Percentiles rank a stretch among this genome's conserved stretches.
Evolutionary conservation across 2,113 vertebrate genomes (phyloP).

Genomic region (Willisornis vidua): DNA sequence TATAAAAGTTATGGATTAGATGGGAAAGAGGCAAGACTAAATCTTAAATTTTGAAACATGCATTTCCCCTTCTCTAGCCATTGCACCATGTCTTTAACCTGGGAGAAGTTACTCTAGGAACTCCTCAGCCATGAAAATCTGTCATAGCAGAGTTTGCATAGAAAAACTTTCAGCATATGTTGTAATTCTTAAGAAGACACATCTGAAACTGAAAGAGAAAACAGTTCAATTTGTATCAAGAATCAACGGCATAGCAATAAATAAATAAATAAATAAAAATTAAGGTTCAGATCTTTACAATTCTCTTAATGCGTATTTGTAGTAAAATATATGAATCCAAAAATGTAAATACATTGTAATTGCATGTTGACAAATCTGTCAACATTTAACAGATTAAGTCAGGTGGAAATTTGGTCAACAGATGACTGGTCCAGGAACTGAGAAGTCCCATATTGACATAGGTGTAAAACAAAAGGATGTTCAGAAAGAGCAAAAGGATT

Average conservation of each 20-base stretch:
- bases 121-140: neutral
- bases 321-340: neutral
- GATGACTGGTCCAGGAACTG: neutral
- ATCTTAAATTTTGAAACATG: neutral
- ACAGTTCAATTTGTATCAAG: neutral
- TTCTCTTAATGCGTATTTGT: neutral
- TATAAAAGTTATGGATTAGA: neutral
- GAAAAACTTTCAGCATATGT: neutral
- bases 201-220: neutral
- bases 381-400: neutral
- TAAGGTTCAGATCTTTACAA: neutral
- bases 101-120: neutral
- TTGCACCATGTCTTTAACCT: neutral
- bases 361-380: neutral
- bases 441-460: neutral
- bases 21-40: neutral
- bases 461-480: neutral
- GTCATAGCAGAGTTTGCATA: neutral
- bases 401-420: neutral
- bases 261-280: neutral
- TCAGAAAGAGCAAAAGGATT: neutral
- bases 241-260: neutral
- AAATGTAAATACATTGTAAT: neutral
- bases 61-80: neutral
- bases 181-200: conserved; percentile 10